Base-by-base conservation (phyloP, 2,888 invertebrate species). In the Falcaria lacertinaria region DNA sequence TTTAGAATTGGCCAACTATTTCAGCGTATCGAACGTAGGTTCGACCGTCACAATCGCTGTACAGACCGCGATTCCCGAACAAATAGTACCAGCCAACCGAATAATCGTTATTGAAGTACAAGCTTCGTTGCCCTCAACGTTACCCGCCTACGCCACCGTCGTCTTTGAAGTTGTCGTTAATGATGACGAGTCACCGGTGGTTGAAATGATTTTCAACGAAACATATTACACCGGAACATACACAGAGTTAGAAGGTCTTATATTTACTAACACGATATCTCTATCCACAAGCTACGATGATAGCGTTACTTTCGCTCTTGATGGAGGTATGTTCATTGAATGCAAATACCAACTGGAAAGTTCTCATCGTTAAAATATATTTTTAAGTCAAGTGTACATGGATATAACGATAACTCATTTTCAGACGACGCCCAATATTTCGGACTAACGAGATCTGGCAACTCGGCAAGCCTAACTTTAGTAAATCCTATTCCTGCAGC, bases 371-470 rank as follows among this genome's bases (percentile, higher is more conserved):
- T 19, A 5, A 2, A 19, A n/a, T n/a, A n/a, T n/a, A n/a, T n/a
- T n/a, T n/a, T n/a, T n/a, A n/a, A n/a, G n/a, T n/a, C n/a, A n/a
- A n/a, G n/a, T n/a, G n/a, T n/a, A n/a, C n/a, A n/a, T n/a, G n/a
- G n/a, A n/a, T n/a, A n/a, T n/a, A n/a, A n/a, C n/a, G n/a, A n/a
- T n/a, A 3, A 5, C 3, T 8, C 25, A 8, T 25, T 25, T 45
- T 33, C 48, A 37, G 46, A 41, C 13, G 48, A 52, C 19, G 43
- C 56, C 5, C 50, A 54, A 15, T 60, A 52, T 54, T 62, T 62
- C 38, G 28, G 11, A 13, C 14, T 55, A 3, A 11, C 15, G 5
- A 19, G 15, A 14, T 32, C 32, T 13, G 51, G 44, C 15, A 54
- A 56, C 36, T 34, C 38, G 0, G 43, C 43, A 2, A 46, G 33